Conservation (phyloP, 2,797 vertebrate genomes). For the Poecilia picta region DNA sequence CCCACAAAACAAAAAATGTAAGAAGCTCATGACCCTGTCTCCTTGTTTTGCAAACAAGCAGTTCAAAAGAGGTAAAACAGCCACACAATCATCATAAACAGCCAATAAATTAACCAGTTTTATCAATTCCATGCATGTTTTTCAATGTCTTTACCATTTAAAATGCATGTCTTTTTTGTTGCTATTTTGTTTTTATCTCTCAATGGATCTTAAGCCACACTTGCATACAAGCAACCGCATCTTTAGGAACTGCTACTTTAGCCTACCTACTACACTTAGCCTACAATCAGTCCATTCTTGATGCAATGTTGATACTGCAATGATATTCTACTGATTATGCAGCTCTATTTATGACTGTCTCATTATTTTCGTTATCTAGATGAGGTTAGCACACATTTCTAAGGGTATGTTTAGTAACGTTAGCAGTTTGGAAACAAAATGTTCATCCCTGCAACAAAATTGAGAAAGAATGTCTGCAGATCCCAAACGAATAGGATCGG, state of each 20-base stretch:
- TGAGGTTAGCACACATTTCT: not conserved
- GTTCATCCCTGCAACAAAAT: not conserved
- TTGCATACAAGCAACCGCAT: not conserved
- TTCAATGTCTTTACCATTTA: not conserved
- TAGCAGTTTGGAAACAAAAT: not conserved
- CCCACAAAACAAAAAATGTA: not conserved
- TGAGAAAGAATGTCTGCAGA: not conserved
- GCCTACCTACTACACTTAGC: not conserved
- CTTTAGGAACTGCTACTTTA: not conserved
- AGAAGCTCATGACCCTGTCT: not conserved
- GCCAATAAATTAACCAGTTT: not conserved
- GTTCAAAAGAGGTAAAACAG: not conserved
- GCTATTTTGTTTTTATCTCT: not conserved
- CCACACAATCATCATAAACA: not conserved
- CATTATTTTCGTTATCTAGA: not conserved
- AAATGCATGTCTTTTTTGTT: not conserved
- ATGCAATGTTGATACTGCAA: not conserved
- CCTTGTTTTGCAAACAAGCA: not conserved
- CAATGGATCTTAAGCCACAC: not conserved
- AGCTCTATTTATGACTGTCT: not conserved
- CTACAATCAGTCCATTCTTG: not conserved
- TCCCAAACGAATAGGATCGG: not conserved
- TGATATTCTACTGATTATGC: not conserved
- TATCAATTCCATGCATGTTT: not conserved
- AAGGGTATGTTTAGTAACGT: not conserved